Conservation (phyloP, 2,888 invertebrate genomes). For the Amphipyra tragopoginis region DNA sequence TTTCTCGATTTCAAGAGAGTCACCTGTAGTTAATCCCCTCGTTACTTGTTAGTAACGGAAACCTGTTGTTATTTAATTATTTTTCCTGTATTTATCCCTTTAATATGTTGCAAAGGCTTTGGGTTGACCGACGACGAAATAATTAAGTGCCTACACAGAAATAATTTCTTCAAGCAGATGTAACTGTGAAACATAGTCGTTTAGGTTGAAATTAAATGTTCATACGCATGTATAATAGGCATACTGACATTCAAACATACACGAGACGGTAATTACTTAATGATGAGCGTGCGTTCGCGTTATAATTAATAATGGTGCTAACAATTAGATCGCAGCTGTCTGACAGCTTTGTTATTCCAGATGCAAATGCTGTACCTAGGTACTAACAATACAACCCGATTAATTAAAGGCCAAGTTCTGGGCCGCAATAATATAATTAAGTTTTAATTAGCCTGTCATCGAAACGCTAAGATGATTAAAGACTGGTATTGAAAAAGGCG, state of each 20-base stretch:
- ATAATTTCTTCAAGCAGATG: slow-evolving; percentile 17
- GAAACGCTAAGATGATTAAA: too few species aligned
- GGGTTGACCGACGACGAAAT: background rate
- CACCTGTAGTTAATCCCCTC: too few species aligned
- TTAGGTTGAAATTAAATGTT: background rate
- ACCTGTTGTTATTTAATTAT: slow-evolving; percentile 10
- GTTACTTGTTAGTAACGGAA: slow-evolving; percentile 1
- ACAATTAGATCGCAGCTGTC: slow-evolving; percentile 18
- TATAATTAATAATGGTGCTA: background rate
- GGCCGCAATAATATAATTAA: too few species aligned
- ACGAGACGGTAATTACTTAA: slow-evolving; percentile 22
- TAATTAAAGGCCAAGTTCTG: too few species aligned
- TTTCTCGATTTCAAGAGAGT: too few species aligned
- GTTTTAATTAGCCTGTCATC: too few species aligned
- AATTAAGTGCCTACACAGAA: background rate
- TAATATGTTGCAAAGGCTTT: background rate
- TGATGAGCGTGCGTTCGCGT: slow-evolving; percentile 6
- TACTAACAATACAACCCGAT: background rate
- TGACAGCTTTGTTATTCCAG: too few species aligned
- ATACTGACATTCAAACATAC: slow-evolving; percentile 27
- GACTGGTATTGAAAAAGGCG: too few species aligned
- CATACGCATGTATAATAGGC: background rate
- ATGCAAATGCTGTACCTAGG: too few species aligned
- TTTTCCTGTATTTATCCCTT: background rate
- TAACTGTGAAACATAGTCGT: background rate